Base-by-base conservation (phyloP, 2,797 vertebrate species). In the Poliocrania exsul region DNA sequence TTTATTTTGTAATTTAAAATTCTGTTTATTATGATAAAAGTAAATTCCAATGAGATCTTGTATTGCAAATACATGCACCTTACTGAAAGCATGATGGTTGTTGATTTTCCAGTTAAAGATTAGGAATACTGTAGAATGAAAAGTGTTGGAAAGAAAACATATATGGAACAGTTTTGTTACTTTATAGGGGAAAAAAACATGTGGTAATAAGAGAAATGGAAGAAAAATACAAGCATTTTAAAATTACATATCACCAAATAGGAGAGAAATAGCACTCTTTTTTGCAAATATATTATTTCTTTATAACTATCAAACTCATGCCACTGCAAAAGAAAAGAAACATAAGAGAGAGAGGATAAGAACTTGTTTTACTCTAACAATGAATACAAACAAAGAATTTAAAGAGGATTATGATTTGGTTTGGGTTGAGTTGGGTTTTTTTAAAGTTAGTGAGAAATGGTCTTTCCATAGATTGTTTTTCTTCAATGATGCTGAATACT, bases 141-240 rank as follows among this genome's bases (percentile, higher is more conserved):
- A 87, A 71, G 11, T 28, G 10, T 57, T 60, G 9, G 26, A 54
- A 85, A 72, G 14, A 75, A 79, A 79, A 3, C 1, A 4, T 3
- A 23, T 10, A 26, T 35, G 28, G 10, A 61, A 80, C 65, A 6
- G 5, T 33, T 88, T 75, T 79, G 2, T 64, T 82, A 40, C 24
- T 58, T 64, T 72, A 2, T 56, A 78, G 11, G 2, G 9, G 1
- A 1, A 13, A n/a, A 33, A 28, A 20, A 5, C 0, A 0, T 1
- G 35, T 18, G 3, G 14, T 66, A 78, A 29, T 56, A 46, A 57
- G 29, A 67, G 24, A 84, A 69, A 73, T 65, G 6, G 24, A 12
- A 83, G 14, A 64, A 26, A 74, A 85, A 58, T 58, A 25, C 10
- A 51, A 21, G 13, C 4, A 56, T 73, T 92, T 89, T 69, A 19